Evolutionary conservation across 2,797 vertebrate species (phyloP), one percentile per base, ranked within the genome.

Genomic region (Pagetopsis macropterus): DNA sequence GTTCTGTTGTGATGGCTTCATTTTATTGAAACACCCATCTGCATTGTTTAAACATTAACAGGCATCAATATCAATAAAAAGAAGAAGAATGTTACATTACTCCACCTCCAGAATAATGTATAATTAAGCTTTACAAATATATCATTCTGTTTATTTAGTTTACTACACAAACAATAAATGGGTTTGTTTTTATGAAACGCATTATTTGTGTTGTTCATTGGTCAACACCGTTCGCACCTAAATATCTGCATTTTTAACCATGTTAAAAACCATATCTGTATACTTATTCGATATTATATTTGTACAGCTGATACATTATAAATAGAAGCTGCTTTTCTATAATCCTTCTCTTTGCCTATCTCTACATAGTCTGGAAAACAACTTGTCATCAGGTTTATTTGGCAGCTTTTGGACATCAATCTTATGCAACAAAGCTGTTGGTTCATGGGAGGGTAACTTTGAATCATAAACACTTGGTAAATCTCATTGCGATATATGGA

Each of bases 401-500:
- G 33, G 44, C 4, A 45, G 43, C 31, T 45, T 56, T 41, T 48
- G n/a, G 23, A 48, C 41, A 55, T 55, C 15, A 41, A 31, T 55
- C 23, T 40, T 27, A 31, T 19, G 16, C 13, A 17, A 15, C 37
- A 69, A 37, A 27, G 46, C n/a, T 44, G 27, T n/a, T 67, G 16
- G 21, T 68, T 72, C 57, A 72, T 50, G 6, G 1, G 12, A 45
- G 12, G 41, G 2, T 12, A 67, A 55, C 23, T 44, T 48, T 45
- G 40, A 78, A 62, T 49, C 13, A 31, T 27, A 44, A 62, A 67
- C 40, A 57, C 40, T 16, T 51, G 37, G 9, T 49, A 56, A 10
- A 75, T 56, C 33, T 46, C 63, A 71, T 1, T 15, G 58, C 51
- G n/a, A 57, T 9, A 70, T 56, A 56, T 14, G 13, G 15, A 60